Conservation (phyloP, 37 sponge, comb jelly and placozoan genomes). For the Spongia lamella region DNA sequence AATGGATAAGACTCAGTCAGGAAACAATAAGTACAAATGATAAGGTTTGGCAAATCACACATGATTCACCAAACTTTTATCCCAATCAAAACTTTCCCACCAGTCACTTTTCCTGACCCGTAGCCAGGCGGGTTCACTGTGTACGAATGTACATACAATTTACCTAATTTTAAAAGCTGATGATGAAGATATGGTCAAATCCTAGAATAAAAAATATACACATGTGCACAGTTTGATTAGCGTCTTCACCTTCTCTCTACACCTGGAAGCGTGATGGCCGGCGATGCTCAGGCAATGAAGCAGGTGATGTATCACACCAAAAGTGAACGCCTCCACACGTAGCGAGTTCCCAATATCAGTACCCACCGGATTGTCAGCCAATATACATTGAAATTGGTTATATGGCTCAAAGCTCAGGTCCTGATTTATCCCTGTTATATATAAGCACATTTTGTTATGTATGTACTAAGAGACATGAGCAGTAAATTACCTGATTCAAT, state of each 20-base stretch:
- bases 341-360: constrained; percentile 13
- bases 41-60: too few relatives aligned
- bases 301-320: constrained; percentile 64
- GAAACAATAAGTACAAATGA: too few relatives aligned
- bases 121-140: too few relatives aligned
- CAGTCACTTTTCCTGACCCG: too few relatives aligned
- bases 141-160: too few relatives aligned
- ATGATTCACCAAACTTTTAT: too few relatives aligned
- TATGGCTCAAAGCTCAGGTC: constrained; percentile 34
- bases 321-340: constrained; percentile 12
- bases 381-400: constrained; percentile 30
- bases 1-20: too few relatives aligned
- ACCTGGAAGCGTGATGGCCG: constrained; percentile 53
- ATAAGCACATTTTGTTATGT: too few relatives aligned
- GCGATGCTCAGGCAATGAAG: constrained; percentile 53
- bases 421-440: too few relatives aligned
- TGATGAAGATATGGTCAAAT: not conserved
- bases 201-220: not conserved
- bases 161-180: constrained; percentile 16
- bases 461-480: too few relatives aligned
- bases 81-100: too few relatives aligned
- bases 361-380: constrained; percentile 11
- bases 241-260: constrained; percentile 14
- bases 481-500: constrained; percentile 43
- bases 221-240: not conserved